Percentiles rank a stretch among this genome's conserved stretches.
Conservation (phyloP, 1,140 invertebrate species). For the Apis florea region DNA sequence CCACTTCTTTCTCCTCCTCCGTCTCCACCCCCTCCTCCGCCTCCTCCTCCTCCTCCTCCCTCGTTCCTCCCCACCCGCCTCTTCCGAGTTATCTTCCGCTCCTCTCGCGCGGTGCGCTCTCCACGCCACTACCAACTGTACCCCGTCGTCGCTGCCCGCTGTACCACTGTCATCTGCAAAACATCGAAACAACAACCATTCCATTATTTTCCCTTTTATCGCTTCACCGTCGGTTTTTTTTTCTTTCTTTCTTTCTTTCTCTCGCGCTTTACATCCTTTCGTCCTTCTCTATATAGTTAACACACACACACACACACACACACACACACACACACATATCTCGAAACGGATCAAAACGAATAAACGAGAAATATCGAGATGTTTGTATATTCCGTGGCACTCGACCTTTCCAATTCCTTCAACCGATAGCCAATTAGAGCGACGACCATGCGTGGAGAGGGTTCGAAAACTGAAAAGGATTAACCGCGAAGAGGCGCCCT, state of each 20-base stretch:
- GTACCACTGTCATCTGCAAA: conserved; percentile 57
- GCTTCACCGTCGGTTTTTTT: too few species aligned
- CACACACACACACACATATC: too few species aligned
- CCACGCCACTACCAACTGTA: conserved; percentile 39
- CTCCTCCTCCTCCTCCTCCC: background rate
- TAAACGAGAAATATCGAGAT: too few species aligned
- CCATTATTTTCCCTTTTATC: conserved; percentile 1
- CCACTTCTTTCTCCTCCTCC: background rate
- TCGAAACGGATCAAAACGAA: too few species aligned
- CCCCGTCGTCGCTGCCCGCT: conserved; percentile 18
- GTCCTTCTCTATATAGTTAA: too few species aligned
- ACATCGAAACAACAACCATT: conserved; percentile 4
- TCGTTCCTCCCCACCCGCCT: conserved; percentile 4
- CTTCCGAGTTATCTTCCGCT: background rate
- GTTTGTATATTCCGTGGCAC: conserved; percentile 36
- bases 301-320: too few species aligned
- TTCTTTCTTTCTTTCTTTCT: too few species aligned
- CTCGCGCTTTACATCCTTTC: too few species aligned
- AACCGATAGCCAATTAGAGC: conserved; percentile 54
- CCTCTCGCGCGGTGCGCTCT: background rate
- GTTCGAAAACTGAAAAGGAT: conserved; percentile 40
- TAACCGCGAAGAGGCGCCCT: conserved; percentile 20
- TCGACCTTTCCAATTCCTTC: conserved; percentile 21
- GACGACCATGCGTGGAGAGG: background rate
- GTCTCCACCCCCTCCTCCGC: background rate